These are phyloP conservation scores for Diplazon laetatorius DNA, from an alignment of 2,888 invertebrate species.

Conservation along the genomic window DNA sequence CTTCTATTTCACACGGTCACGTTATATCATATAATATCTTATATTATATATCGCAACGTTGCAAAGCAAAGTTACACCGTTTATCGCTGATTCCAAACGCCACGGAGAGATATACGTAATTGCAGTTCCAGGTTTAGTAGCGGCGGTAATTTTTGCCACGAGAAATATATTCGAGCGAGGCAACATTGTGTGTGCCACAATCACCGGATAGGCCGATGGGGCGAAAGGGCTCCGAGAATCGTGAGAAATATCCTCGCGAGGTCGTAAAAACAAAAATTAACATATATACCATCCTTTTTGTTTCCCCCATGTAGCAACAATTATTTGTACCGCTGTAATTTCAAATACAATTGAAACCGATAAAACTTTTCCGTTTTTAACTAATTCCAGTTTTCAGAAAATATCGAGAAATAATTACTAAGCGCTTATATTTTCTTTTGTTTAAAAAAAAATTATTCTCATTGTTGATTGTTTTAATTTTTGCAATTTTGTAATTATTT, in stretches of 20 bases:
- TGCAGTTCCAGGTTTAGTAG: conserved; percentile 11
- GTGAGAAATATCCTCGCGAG: not conserved
- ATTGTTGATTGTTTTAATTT: no score
- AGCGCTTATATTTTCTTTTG: no score
- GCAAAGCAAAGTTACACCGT: not conserved
- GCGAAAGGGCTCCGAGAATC: not conserved
- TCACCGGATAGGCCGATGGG: not conserved
- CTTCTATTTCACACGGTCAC: no score
- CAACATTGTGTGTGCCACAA: not conserved
- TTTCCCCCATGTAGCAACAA: no score
- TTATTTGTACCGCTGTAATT: no score
- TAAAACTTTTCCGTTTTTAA: no score
- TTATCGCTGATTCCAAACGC: not conserved
- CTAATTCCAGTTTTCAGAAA: no score
- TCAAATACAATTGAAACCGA: no score
- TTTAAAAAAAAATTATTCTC: no score
- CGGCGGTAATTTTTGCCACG: not conserved
- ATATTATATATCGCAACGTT: not conserved
- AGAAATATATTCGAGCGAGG: not conserved
- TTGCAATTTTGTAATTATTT: no score
- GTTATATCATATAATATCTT: not conserved
- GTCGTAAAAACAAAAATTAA: not conserved
- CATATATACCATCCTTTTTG: not conserved
- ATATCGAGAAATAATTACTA: no score
- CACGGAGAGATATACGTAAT: not conserved